Evolutionary conservation across 2,113 vertebrate species (phyloP).

Genomic region (Phyllopteryx taeniolatus): DNA sequence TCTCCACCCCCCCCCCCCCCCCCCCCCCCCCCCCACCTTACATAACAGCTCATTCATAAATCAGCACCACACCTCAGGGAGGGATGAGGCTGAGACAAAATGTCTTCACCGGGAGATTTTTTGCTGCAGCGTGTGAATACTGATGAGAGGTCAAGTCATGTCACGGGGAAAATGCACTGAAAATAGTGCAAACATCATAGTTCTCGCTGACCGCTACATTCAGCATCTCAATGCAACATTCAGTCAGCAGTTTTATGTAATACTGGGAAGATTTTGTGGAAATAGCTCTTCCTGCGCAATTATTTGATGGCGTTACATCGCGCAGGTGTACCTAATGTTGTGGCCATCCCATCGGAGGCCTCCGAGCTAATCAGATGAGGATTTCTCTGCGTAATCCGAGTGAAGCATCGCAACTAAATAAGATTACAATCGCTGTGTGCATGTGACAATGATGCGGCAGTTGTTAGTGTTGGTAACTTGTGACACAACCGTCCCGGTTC

Average conservation of each 20-base stretch:
- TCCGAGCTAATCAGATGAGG: conserved; percentile 51
- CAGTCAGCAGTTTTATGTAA: background rate
- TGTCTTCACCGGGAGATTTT: conserved; percentile 26
- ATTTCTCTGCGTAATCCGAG: conserved; percentile 33
- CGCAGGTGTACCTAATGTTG: background rate
- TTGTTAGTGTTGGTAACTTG: conserved; percentile 27
- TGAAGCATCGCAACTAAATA: conserved; percentile 33
- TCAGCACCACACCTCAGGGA: conserved; percentile 53
- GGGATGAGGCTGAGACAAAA: conserved; percentile 41
- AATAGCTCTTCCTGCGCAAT: background rate
- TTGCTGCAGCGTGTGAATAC: conserved; percentile 46
- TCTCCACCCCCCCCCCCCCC: conserved; percentile 17
- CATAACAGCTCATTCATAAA: conserved; percentile 70
- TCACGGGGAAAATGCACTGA: conserved; percentile 17
- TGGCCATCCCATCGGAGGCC: background rate
- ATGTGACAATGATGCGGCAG: conserved; percentile 8
- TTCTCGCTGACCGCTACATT: background rate
- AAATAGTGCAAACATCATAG: conserved; percentile 2
- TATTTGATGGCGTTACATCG: background rate
- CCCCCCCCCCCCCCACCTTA: conserved; percentile 26
- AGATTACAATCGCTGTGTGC: conserved; percentile 18
- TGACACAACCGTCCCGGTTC: conserved; percentile 30
- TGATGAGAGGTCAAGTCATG: conserved; percentile 17
- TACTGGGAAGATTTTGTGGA: background rate
- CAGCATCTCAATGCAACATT: background rate